phyloP scores from a whole-genome alignment of 1,140 invertebrate species.

The Pissodes strobi region DNA sequence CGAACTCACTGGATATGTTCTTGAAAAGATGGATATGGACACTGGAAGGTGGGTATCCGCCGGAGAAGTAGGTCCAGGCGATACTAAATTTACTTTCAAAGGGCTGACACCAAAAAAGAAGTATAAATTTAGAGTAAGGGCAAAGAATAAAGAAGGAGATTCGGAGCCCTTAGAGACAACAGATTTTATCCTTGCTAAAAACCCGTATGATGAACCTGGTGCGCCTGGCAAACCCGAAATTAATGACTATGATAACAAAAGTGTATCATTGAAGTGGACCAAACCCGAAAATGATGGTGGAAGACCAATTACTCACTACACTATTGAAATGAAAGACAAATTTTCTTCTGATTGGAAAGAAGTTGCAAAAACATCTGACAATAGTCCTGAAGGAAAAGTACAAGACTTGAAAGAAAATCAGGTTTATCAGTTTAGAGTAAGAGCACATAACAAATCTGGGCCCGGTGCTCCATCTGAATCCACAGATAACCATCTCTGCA shows the following conservation, averaged over 20 bases:
- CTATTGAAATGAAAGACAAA: conserved; percentile 97
- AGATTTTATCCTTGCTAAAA: conserved; percentile 87
- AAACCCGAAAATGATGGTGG: conserved; percentile 90
- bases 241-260: conserved; percentile 91
- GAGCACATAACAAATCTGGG: conserved; percentile 91
- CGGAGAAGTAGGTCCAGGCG: conserved; percentile 84
- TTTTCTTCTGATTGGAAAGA: conserved; percentile 87
- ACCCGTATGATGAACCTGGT: conserved; percentile 92
- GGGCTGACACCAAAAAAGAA: conserved; percentile 95
- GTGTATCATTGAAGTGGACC: conserved; percentile 87
- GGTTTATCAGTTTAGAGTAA: conserved; percentile 90
- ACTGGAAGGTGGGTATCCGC: conserved; percentile 91
- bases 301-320: conserved; percentile 91
- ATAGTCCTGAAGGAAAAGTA: conserved; percentile 78
- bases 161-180: conserved; percentile 93
- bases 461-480: conserved; percentile 85
- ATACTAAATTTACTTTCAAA: conserved; percentile 83
- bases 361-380: conserved; percentile 78
- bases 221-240: conserved; percentile 90
- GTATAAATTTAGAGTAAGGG: conserved; percentile 98
- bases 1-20: conserved; percentile 91
- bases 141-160: conserved; percentile 97
- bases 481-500: conserved; percentile 90
- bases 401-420: conserved; percentile 91
- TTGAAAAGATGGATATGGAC: conserved; percentile 96